Evolutionary conservation across 2,888 invertebrate species (phyloP), one percentile per base, ranked within the genome.

Genomic region (Drosophila multiciliata): DNA sequence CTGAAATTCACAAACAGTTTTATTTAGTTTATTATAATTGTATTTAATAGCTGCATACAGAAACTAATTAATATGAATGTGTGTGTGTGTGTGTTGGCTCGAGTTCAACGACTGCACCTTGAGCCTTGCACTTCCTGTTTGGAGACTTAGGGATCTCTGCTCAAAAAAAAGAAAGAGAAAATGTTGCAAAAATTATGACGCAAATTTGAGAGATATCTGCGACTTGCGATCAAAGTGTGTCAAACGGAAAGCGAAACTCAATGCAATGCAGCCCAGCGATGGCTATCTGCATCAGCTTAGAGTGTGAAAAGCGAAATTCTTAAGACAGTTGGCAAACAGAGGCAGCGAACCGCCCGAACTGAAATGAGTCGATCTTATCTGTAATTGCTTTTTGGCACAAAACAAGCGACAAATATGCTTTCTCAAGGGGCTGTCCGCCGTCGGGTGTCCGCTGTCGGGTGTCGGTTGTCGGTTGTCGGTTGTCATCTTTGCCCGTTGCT

Each of bases 281-380:
- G 78, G 53, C 50, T 69, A 82, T 82, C 78, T 73, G 33, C 50
- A 54, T 42, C 23, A 29, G 80, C 74, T 65, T 57, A 70, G 84
- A 80, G 84, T 85, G 85, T 85, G 85, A 85, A 85, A 85, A 87
- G 87, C 89, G 89, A 80, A 89, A 87, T 78, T 64, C 81, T 66
- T 62, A 52, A 62, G 78, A 72, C 74, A 75, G 80, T 85, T 72
- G 73, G 69, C 90, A 89, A 82, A 90, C 86, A 83, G 57, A 32
- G 70, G 55, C 62, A 35, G 52, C 52, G 42, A 32, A 50, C 64
- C n/a, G 58, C 58, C 23, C 26, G 32, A 54, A 52, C 68, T 71
- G 78, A 87, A 91, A 91, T 91, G 90, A 91, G 83, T 62, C 83
- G 90, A 91, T 91, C 91, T 91, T 91, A 91, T 91, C 90, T 80